Evolutionary conservation across 2,113 vertebrate species (phyloP).

Genomic region (Gobiocypris rarus): DNA sequence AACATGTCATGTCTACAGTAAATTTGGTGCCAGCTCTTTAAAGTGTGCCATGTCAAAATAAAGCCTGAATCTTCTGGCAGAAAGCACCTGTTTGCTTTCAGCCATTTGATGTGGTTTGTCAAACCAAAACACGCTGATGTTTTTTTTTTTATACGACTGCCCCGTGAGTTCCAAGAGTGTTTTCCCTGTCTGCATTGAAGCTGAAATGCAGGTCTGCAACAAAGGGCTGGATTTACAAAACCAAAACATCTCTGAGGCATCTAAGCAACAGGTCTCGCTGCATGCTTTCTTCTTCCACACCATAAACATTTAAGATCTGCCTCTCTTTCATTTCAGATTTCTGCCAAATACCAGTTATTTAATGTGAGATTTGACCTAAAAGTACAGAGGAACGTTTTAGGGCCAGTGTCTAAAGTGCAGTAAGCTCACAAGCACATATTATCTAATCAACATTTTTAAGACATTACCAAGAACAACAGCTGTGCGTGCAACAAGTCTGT

Average conservation of each 20-base stretch:
- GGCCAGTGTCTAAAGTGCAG: constrained; percentile 38
- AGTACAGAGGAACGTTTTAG: constrained; percentile 38
- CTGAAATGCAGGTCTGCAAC: constrained; percentile 51
- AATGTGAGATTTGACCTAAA: constrained; percentile 49
- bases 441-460: constrained; percentile 57
- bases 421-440: constrained; percentile 21
- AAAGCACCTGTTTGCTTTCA: constrained; percentile 44
- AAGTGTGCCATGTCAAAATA: constrained; percentile 42
- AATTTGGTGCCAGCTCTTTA: constrained; percentile 11
- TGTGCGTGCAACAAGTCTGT: constrained; percentile 51
- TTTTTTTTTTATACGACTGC: constrained; percentile 22
- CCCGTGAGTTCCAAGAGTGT: constrained; percentile 36
- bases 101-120: constrained; percentile 54
- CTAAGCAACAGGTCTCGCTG: background rate
- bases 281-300: constrained; percentile 29
- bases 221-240: constrained; percentile 49
- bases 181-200: constrained; percentile 40
- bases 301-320: constrained; percentile 13
- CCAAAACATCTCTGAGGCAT: constrained; percentile 42
- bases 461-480: constrained; percentile 59
- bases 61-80: constrained; percentile 13
- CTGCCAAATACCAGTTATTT: constrained; percentile 43
- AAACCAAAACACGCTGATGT: constrained; percentile 43
- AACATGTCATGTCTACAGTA: constrained; percentile 21
- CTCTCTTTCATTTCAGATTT: constrained; percentile 13